Base-by-base conservation (phyloP, 2,113 vertebrate species). In the Miniopterus natalensis region DNA sequence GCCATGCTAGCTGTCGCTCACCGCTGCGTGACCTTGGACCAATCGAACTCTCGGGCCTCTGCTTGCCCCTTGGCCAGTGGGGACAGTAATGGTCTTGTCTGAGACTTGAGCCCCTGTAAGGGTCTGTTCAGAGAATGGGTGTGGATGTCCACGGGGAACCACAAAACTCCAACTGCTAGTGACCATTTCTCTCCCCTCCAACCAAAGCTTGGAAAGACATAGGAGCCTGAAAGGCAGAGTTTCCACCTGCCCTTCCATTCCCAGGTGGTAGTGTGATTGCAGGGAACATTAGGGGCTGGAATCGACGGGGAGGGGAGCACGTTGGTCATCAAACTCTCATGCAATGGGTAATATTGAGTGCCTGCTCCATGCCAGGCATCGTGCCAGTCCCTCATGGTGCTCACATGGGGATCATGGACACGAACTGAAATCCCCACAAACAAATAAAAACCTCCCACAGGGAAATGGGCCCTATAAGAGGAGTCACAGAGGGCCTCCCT, bases 231-330 rank as follows among this genome's bases (percentile, higher is more conserved):
- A 42, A 49, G 63, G 2, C 27, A 8, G 68, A 6, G 13, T 78
- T 79, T n/a, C 55, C 4, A 1, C 40, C 47, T 25, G 40, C 15
- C n/a, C 42, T 13, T 68, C 29, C 36, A 1, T 40, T 9, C 29
- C n/a, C n/a, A n/a, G 40, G 13, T 42, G 9, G 21, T 1, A 6
- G 59, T 29, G 27, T 1, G 18, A 45, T 0, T 1, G 1, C 10
- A 51, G 61, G 42, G 40, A 49, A 8, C 29, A 1, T 23, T 27
- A 31, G 70, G n/a, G 36, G 40, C 21, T 29, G 13, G 40, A 49
- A 51, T 14, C 17, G 5, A 68, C 18, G 31, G 63, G 40, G 7
- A 21, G 20, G 57, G 29, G 31, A 15, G 27, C 27, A 4, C 4
- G 5, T 1, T 18, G 20, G 12, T 66, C 31, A 23, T 18, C 5